A percentile compares a stretch with the other conserved stretches of the same genome.
phyloP scores from a whole-genome alignment of 2,797 vertebrate species.

The Pangasius mekongensis region DNA sequence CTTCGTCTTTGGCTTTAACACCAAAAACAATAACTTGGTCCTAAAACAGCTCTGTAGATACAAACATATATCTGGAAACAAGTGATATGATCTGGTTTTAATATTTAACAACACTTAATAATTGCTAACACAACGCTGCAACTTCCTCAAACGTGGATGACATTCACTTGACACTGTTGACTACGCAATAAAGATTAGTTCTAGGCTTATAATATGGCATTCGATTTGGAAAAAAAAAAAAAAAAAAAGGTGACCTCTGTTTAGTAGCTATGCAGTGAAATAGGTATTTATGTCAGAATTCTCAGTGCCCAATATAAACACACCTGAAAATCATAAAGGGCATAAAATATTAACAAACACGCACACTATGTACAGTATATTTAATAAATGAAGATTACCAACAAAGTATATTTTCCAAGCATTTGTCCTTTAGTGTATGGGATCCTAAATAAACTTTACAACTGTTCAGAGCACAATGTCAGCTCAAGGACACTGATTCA shows the following conservation, averaged over 20 bases:
- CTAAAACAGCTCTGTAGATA: neutral
- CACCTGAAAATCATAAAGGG: neutral
- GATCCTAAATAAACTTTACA: constrained; percentile 2
- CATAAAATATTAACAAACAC: neutral
- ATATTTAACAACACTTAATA: neutral
- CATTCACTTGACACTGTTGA: neutral
- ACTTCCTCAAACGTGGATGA: neutral
- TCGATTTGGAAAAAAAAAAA: neutral
- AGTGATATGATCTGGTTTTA: neutral
- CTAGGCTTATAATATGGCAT: neutral
- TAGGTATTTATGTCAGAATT: neutral
- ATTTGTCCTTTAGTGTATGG: neutral
- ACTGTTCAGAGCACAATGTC: constrained; percentile 4
- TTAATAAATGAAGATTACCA: neutral
- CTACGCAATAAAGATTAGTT: neutral
- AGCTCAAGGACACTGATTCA: constrained; percentile 26
- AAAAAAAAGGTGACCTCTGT: no score
- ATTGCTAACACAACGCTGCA: neutral
- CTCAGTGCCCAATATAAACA: neutral
- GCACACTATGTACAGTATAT: neutral
- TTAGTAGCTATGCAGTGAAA: neutral
- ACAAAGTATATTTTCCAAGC: neutral
- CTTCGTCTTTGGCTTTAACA: neutral
- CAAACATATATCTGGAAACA: neutral
- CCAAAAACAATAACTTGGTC: neutral